Evolutionary conservation across 2,113 vertebrate genomes (phyloP).

Genomic region (Fukomys damarensis): DNA sequence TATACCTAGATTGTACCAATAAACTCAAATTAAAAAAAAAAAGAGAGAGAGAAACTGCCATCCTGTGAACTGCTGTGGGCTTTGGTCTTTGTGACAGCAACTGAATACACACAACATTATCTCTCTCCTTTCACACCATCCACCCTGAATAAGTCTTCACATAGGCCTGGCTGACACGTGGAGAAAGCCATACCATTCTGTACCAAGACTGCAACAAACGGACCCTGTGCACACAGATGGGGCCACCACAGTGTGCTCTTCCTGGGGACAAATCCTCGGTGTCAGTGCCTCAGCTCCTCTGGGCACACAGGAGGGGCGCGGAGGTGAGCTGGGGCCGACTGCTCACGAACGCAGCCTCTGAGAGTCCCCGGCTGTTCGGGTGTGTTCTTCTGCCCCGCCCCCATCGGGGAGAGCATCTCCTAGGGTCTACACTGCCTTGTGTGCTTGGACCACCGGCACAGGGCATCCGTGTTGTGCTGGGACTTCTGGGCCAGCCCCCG

Average conservation of each 20-base stretch:
- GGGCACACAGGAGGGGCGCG: background rate
- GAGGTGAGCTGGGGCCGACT: background rate
- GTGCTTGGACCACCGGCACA: background rate
- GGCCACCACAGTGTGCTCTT: background rate
- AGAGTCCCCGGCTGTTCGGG: no score
- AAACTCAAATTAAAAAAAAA: no score
- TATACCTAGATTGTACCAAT: no score
- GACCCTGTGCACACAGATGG: background rate
- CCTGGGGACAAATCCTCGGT: background rate
- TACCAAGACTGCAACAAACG: background rate
- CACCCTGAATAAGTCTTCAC: background rate
- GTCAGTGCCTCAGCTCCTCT: background rate
- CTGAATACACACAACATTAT: accelerated
- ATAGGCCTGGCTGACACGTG: no score
- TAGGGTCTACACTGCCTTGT: background rate
- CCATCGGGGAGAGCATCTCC: no score
- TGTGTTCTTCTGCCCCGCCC: no score
- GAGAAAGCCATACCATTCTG: background rate
- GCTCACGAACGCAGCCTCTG: background rate
- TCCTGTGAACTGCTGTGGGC: background rate
- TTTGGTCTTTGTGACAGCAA: background rate
- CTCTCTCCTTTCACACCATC: background rate
- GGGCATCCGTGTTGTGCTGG: background rate
- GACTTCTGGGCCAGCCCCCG: background rate
- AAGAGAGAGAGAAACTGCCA: background rate